Evolutionary conservation across 2,888 invertebrate species (phyloP).

Genomic region (Dexiosoma caninum): DNA sequence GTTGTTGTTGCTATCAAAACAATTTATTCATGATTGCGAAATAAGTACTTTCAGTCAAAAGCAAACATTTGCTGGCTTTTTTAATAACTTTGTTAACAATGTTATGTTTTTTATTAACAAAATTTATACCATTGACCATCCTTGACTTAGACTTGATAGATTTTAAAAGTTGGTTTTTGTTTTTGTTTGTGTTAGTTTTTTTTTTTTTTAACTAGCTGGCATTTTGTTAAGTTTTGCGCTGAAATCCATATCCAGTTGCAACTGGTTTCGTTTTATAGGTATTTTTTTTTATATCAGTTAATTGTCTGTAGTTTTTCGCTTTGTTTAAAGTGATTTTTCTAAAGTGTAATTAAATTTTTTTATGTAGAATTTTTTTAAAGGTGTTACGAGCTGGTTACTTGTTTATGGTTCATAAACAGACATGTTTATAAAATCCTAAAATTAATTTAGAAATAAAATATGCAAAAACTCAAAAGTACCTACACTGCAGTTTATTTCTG

Average conservation of each 20-base stretch:
- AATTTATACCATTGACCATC: slow-evolving; percentile 53
- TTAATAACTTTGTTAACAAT: neutral
- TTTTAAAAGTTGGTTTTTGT: slow-evolving; percentile 15
- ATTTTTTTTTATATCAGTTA: neutral
- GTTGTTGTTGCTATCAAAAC: neutral
- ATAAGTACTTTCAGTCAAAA: neutral
- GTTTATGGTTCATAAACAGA: neutral
- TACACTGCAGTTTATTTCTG: neutral
- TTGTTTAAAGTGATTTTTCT: neutral
- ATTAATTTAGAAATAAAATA: neutral
- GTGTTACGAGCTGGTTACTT: neutral
- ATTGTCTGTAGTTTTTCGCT: neutral
- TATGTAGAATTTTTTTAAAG: slow-evolving; percentile 3
- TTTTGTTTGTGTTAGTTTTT: neutral
- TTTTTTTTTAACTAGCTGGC: too few species aligned
- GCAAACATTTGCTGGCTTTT: neutral
- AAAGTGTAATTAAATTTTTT: neutral
- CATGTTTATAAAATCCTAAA: neutral
- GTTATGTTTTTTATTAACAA: neutral
- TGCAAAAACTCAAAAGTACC: slow-evolving; percentile 2
- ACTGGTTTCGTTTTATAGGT: neutral
- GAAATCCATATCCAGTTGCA: neutral
- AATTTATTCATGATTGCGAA: slow-evolving; percentile 34
- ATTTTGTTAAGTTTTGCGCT: too few species aligned
- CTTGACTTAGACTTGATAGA: slow-evolving; percentile 55